Percentiles rank a stretch among this genome's conserved stretches.
Evolutionary conservation across 2,888 invertebrate species (phyloP).

Genomic region (Cephus pygmeus): DNA sequence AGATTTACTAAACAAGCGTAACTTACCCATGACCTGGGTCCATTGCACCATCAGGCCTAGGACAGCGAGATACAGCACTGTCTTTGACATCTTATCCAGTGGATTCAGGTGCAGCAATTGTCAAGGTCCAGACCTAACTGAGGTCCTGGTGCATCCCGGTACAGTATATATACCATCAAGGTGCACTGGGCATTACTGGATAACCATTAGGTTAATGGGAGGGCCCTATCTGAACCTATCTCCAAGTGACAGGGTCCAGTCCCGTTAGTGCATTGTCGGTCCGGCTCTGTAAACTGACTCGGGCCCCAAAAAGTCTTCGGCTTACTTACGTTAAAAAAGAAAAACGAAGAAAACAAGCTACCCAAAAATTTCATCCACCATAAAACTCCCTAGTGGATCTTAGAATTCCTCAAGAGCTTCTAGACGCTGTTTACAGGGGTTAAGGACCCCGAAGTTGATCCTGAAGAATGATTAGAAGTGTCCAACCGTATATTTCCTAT

Average conservation of each 20-base stretch:
- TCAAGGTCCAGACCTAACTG: conserved; percentile 6
- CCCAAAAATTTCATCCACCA: not conserved
- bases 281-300: not conserved
- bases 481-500: not conserved
- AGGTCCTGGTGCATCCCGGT: not conserved
- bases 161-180: conserved; percentile 14
- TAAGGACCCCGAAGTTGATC: not conserved
- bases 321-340: not conserved
- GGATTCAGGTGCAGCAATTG: not conserved
- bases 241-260: conserved; percentile 18
- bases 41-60: conserved; percentile 1
- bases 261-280: conserved; percentile 16
- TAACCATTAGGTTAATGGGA: conserved; percentile 27
- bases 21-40: conserved; percentile 3
- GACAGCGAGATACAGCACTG: not conserved
- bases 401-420: conserved; percentile 1
- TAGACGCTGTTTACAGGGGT: not conserved
- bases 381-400: not conserved
- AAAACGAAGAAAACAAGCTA: not conserved
- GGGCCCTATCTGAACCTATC: conserved; percentile 22
- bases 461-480: not conserved
- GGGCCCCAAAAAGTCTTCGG: not conserved
- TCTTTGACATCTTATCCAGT: not conserved
- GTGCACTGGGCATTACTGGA: conserved; percentile 7
- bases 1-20: not conserved